Base-by-base conservation (phyloP, 37 sponge, comb jelly and placozoan species). In the Halisarca cf. caerulea region DNA sequence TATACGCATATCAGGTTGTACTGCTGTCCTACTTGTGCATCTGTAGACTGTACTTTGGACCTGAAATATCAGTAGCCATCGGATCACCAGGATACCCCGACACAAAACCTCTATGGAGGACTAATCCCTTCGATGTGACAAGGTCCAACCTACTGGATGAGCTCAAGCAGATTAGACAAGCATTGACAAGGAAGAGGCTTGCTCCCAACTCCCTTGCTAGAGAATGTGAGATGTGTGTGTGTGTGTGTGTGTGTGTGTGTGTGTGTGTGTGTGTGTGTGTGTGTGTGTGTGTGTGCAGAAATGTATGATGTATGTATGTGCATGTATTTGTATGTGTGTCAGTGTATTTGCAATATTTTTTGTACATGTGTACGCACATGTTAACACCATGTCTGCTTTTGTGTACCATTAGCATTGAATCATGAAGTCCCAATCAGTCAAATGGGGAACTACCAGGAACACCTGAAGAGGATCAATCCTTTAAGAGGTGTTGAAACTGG, bases 361-460 rank as follows among this genome's bases (percentile, higher is more conserved):
- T n/a, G n/a, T n/a, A n/a, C n/a, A n/a, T n/a, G n/a, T n/a, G n/a
- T n/a, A n/a, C n/a, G n/a, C n/a, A n/a, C n/a, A n/a, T n/a, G n/a
- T n/a, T n/a, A n/a, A n/a, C n/a, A n/a, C n/a, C n/a, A n/a, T n/a
- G n/a, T n/a, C n/a, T n/a, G n/a, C n/a, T n/a, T n/a, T n/a, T n/a
- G n/a, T n/a, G n/a, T n/a, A n/a, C n/a, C n/a, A n/a, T 47, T 62
- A 95, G 95, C 79, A 2, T 9, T 60, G 6, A 73, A 68, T 32
- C 94, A 94, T 81, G 82, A 92, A 36, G 59, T 95, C 3, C 98
- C 98, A 3, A 91, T 97, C 34, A 61, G 88, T 71, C 98, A 97
- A 78, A 97, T 95, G 96, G 95, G 98, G 0, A 97, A 95, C 61
- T 97, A 97, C 66, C 98, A 97, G 72, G 94, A 97, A 55, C 88